These are phyloP conservation scores for Zaprionus davidi DNA, from an alignment of 1,140 invertebrate genomes.

Conservation along the genomic window DNA sequence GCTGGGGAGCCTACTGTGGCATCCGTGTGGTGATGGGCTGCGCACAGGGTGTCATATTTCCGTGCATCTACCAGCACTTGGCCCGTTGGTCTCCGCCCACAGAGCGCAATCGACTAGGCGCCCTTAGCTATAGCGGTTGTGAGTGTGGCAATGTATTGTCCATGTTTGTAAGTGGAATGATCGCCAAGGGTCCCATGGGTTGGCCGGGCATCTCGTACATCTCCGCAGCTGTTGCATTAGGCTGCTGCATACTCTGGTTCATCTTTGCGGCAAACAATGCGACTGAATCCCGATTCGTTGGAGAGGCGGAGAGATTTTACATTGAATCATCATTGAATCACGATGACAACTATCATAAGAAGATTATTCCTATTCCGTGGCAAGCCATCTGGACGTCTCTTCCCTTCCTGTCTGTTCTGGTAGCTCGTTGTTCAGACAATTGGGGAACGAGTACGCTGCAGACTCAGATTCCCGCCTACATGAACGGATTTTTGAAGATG, in stretches of 20 bases:
- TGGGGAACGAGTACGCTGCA: constrained; percentile 97
- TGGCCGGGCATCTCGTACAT: constrained; percentile 93
- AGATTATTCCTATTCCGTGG: constrained; percentile 87
- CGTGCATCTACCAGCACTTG: constrained; percentile 88
- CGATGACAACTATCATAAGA: constrained; percentile 58
- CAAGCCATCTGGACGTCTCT: constrained; percentile 89
- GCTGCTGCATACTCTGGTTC: constrained; percentile 87
- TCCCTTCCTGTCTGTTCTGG: constrained; percentile 92
- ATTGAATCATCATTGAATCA: constrained; percentile 85
- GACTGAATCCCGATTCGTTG: constrained; percentile 86
- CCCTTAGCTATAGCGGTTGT: constrained; percentile 87
- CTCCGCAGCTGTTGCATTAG: constrained; percentile 88
- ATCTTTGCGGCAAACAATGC: constrained; percentile 89
- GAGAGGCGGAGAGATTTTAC: constrained; percentile 86
- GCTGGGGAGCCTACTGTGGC: constrained; percentile 87
- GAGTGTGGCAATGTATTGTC: constrained; percentile 91
- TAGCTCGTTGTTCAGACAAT: constrained; percentile 93
- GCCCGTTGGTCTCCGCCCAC: constrained; percentile 85
- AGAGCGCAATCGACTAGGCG: constrained; percentile 87
- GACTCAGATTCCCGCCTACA: constrained; percentile 94
- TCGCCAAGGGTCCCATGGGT: constrained; percentile 87
- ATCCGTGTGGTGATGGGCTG: constrained; percentile 91
- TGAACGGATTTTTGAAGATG: constrained; percentile 91
- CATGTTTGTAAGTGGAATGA: constrained; percentile 87
- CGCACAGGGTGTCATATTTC: constrained; percentile 91